A percentile compares a stretch with the other conserved stretches of the same genome.
phyloP scores from a whole-genome alignment of 2,797 vertebrate species.

The Neosilurus mollespiculum region DNA sequence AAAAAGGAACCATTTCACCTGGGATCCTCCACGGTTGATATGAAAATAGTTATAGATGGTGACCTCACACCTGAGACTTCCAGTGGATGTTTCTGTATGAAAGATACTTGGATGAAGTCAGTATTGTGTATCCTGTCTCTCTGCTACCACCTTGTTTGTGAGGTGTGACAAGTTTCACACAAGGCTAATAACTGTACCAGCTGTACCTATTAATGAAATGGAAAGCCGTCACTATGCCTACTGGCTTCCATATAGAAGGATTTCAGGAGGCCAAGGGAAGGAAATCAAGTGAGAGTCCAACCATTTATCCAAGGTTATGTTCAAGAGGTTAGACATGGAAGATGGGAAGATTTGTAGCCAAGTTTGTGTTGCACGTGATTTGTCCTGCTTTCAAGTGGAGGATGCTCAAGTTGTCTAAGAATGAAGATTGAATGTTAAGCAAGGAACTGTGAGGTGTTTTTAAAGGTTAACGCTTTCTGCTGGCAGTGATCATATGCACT shows the following conservation, averaged over 20 bases:
- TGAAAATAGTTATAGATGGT: not conserved
- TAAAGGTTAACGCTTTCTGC: not conserved
- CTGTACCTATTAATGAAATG: not conserved
- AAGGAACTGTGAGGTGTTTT: not conserved
- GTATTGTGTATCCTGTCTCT: not conserved
- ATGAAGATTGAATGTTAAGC: not conserved
- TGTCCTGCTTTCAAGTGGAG: not conserved
- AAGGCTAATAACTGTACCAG: not conserved
- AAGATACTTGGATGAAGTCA: not conserved
- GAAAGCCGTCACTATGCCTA: not conserved
- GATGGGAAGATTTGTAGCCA: not conserved
- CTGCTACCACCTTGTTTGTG: not conserved
- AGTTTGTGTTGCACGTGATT: not conserved
- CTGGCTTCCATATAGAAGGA: not conserved
- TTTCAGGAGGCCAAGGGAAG: not conserved
- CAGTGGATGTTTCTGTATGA: not conserved
- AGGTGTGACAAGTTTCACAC: not conserved
- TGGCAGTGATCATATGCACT: not conserved
- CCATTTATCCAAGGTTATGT: not conserved
- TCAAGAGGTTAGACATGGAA: not conserved
- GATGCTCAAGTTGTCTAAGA: not conserved
- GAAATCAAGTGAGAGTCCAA: not conserved
- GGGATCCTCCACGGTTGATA: not conserved
- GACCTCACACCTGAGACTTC: not conserved
- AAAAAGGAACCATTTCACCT: not conserved